A percentile compares a stretch with the other conserved stretches of the same genome.
Conservation (phyloP, 1,140 invertebrate species). For the Helicoverpa armigera region DNA sequence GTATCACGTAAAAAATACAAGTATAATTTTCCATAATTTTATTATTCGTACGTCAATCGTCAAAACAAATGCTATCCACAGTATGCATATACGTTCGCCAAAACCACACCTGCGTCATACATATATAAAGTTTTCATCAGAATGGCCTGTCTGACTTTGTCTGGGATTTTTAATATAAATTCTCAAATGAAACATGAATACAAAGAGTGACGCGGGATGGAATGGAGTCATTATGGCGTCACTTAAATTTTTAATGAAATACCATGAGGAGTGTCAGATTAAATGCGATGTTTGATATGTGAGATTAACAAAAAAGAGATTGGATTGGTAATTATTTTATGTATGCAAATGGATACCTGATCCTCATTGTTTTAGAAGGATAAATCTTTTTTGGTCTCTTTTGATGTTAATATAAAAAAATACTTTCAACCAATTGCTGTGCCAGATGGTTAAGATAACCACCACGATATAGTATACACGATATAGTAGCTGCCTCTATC, state of each 20-base stretch:
- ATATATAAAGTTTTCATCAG: background rate
- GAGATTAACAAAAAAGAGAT: background rate
- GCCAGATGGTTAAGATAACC: too few species aligned
- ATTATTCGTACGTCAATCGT: background rate
- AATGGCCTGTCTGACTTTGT: background rate
- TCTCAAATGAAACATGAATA: slow-evolving; percentile 22
- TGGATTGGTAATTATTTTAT: background rate
- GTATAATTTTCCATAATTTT: too few species aligned
- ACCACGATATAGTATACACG: too few species aligned
- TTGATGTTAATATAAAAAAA: too few species aligned
- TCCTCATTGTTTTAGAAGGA: too few species aligned
- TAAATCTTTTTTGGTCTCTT: too few species aligned
- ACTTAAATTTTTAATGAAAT: slow-evolving; percentile 18
- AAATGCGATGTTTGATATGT: background rate
- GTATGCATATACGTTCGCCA: background rate
- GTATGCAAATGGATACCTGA: too few species aligned
- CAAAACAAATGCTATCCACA: background rate
- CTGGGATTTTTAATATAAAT: slow-evolving; percentile 40
- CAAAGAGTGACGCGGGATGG: background rate
- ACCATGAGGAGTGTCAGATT: background rate
- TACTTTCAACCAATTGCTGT: too few species aligned
- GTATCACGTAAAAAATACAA: too few species aligned
- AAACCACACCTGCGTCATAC: slow-evolving; percentile 11
- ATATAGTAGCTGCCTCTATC: too few species aligned
- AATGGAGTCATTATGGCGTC: slow-evolving; percentile 11